A percentile compares a stretch with the other conserved stretches of the same genome.
These are phyloP conservation scores for Netelia fuscicornis DNA, from an alignment of 2,888 invertebrate species.

Conservation along the genomic window DNA sequence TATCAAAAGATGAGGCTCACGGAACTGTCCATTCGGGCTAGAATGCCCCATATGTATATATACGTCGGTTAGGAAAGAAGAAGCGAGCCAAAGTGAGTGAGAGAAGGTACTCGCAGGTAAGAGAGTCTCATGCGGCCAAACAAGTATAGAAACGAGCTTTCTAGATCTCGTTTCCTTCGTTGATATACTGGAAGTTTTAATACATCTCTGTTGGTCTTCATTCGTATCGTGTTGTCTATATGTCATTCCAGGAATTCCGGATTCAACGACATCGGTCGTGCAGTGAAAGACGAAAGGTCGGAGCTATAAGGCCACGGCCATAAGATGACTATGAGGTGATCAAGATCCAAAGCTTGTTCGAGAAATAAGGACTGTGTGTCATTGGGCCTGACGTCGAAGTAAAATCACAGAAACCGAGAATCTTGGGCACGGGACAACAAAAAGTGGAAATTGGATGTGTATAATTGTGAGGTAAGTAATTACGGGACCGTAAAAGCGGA, in stretches of 20 bases:
- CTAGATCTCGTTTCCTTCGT: slow-evolving; percentile 64
- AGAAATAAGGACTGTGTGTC: slow-evolving; percentile 30
- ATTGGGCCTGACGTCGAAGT: slow-evolving; percentile 20
- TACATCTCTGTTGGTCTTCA: slow-evolving; percentile 27
- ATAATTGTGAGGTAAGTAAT: background rate
- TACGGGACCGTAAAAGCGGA: slow-evolving; percentile 20
- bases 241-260: slow-evolving; percentile 48
- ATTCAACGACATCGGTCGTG: slow-evolving; percentile 31
- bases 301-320: slow-evolving; percentile 17
- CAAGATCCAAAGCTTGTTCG: slow-evolving; percentile 10
- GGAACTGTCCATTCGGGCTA: too few relatives aligned
- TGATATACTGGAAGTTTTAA: slow-evolving; percentile 10
- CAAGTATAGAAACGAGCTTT: slow-evolving; percentile 59
- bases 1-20: too few relatives aligned
- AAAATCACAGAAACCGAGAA: background rate
- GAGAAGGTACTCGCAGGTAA: slow-evolving; percentile 29
- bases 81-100: slow-evolving; percentile 43
- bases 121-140: slow-evolving; percentile 25
- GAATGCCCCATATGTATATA: background rate
- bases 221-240: background rate
- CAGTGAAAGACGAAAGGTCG: slow-evolving; percentile 38
- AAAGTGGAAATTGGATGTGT: background rate
- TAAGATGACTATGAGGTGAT: slow-evolving; percentile 12
- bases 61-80: slow-evolving; percentile 23
- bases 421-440: background rate